phyloP scores from a whole-genome alignment of 2,888 invertebrate genomes.

The Cordilura impudica region DNA sequence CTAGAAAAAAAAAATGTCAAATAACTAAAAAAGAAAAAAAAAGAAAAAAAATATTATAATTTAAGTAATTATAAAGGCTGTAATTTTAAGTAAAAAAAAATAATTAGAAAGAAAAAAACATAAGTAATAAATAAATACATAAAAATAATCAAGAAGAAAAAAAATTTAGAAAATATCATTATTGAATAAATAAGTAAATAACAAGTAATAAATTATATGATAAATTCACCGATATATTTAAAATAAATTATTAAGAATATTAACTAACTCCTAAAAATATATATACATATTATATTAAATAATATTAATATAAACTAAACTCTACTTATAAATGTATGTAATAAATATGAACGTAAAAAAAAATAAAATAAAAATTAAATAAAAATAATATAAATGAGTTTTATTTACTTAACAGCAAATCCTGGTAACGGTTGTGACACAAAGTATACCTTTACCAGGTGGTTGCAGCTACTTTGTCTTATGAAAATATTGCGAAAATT shows the following conservation, averaged over 20 bases:
- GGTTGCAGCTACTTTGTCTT: no score
- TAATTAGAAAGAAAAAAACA: conserved; percentile 60
- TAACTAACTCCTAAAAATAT: conserved; percentile 55
- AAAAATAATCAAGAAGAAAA: conserved; percentile 54
- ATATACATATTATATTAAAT: conserved; percentile 53
- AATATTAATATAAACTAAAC: conserved; percentile 61
- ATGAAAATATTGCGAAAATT: neutral
- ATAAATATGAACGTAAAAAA: conserved; percentile 67
- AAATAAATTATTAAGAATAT: conserved; percentile 49
- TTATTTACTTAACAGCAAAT: neutral
- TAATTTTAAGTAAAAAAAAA: conserved; percentile 76
- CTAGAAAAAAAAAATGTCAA: conserved; percentile 21
- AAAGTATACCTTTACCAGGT: no score
- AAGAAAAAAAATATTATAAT: conserved; percentile 65
- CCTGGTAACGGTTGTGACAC: no score
- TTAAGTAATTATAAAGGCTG: conserved; percentile 77
- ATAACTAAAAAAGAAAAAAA: conserved; percentile 45
- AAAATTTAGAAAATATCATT: conserved; percentile 40
- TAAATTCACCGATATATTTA: conserved; percentile 58
- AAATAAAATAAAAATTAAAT: conserved; percentile 65
- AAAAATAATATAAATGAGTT: conserved; percentile 64
- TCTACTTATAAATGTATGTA: conserved; percentile 63
- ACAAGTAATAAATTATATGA: conserved; percentile 28
- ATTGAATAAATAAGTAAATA: conserved; percentile 33
- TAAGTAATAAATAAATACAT: conserved; percentile 63